Percentiles rank a stretch among this genome's conserved stretches.
Conservation (phyloP, 2,888 invertebrate species). For the Dorcus parallelipipedus region DNA sequence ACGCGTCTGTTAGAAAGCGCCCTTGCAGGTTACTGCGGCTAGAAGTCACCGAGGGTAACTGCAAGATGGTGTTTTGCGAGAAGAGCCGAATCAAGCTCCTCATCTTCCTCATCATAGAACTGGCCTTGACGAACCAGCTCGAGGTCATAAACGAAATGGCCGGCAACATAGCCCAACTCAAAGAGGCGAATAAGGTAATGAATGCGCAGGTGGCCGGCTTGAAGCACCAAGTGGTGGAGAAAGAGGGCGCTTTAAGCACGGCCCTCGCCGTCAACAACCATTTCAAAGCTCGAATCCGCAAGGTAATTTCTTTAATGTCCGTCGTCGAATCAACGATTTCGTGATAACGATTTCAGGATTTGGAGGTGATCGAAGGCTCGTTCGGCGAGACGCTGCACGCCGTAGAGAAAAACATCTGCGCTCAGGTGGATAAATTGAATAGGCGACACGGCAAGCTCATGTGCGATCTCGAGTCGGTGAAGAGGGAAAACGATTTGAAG, state of each 20-base stretch:
- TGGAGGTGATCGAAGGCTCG: constrained; percentile 18
- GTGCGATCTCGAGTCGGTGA: constrained; percentile 33
- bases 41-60: constrained; percentile 28
- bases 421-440: constrained; percentile 21
- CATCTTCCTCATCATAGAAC: constrained; percentile 41
- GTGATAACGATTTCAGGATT: constrained; percentile 17
- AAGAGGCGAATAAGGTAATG: constrained; percentile 34
- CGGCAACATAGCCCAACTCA: constrained; percentile 33
- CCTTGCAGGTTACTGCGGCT: constrained; percentile 39
- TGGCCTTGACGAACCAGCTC: constrained; percentile 40
- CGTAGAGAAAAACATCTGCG: constrained; percentile 16
- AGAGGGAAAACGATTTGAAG: constrained; percentile 32
- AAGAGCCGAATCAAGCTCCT: constrained; percentile 44
- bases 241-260: constrained; percentile 31
- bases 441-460: constrained; percentile 32
- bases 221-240: constrained; percentile 32
- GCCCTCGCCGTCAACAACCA: constrained; percentile 24
- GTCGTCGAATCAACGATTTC: background rate
- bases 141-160: constrained; percentile 44
- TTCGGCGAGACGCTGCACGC: constrained; percentile 12
- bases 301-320: constrained; percentile 18
- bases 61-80: constrained; percentile 42
- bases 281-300: constrained; percentile 30
- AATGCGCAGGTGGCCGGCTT: constrained; percentile 31
- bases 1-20: background rate